Evolutionary conservation across 2,113 vertebrate genomes (phyloP).

Genomic region (Mixornis gularis): DNA sequence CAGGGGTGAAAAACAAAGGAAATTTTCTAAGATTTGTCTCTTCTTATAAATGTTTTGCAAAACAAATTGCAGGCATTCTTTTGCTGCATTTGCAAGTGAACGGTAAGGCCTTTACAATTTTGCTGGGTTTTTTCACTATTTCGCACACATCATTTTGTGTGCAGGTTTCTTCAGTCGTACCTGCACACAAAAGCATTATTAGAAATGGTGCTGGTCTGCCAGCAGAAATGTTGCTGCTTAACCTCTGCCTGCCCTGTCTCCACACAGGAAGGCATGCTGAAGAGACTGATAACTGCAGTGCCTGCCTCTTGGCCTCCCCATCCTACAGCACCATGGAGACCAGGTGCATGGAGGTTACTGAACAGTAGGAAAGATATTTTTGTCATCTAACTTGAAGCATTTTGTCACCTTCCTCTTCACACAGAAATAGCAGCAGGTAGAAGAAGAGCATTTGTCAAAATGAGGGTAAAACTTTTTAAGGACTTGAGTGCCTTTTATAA

Average conservation of each 20-base stretch:
- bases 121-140: not conserved
- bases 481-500: not conserved
- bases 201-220: not conserved
- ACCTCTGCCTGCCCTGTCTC: not conserved
- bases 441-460: not conserved
- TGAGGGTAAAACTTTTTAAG: not conserved
- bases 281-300: not conserved
- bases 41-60: not conserved
- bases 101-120: not conserved
- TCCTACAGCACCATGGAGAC: constrained; percentile 15
- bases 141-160: not conserved
- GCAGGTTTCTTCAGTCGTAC: not conserved
- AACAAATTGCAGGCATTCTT: not conserved
- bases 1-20: not conserved
- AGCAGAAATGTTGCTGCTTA: not conserved
- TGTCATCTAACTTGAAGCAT: not conserved
- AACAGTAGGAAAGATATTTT: constrained; percentile 14
- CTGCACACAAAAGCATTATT: not conserved
- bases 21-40: not conserved
- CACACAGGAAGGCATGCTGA: not conserved
- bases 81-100: not conserved
- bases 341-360: not conserved
- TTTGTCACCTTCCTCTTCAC: constrained; percentile 36
- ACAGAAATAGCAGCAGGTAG: constrained; percentile 5
- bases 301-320: not conserved